Conservation (phyloP, 2,797 vertebrate species). For the Gorsachius magnificus region DNA sequence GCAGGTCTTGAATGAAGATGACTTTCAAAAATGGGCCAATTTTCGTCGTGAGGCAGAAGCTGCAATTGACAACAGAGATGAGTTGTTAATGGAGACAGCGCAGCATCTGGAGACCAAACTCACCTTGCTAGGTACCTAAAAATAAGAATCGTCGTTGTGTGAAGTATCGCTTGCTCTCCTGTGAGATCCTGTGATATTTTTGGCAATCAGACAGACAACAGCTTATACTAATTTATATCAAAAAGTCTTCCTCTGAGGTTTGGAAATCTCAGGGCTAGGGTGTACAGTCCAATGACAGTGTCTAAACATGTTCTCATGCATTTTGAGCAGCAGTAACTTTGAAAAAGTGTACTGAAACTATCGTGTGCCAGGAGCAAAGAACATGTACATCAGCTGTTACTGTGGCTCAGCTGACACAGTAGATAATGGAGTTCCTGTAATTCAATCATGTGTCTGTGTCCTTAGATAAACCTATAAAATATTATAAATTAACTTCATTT, state of each 20-base stretch:
- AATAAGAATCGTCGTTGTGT: not conserved
- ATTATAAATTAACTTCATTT: not conserved
- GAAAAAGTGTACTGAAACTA: not conserved
- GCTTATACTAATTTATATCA: slow-evolving; percentile 21
- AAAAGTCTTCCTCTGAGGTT: not conserved
- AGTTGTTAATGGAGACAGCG: slow-evolving; percentile 86
- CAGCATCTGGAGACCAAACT: slow-evolving; percentile 87
- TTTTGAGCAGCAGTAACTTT: not conserved
- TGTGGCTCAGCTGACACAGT: not conserved
- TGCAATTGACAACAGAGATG: slow-evolving; percentile 87
- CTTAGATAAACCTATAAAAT: not conserved
- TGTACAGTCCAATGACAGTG: not conserved
- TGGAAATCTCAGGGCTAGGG: not conserved
- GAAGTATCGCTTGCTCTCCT: not conserved
- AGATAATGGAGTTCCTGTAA: not conserved
- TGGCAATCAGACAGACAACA: slow-evolving; percentile 14
- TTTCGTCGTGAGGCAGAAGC: slow-evolving; percentile 83
- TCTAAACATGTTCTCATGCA: not conserved
- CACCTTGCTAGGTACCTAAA: slow-evolving; percentile 87
- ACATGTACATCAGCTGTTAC: not conserved
- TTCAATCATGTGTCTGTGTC: not conserved
- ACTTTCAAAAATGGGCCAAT: slow-evolving; percentile 84
- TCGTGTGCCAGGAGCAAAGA: not conserved
- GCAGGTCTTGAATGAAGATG: slow-evolving; percentile 85
- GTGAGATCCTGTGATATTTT: not conserved